These are phyloP conservation scores for Meleagris gallopavo DNA, from an alignment of 2,113 vertebrate species.

Conservation along the genomic window DNA sequence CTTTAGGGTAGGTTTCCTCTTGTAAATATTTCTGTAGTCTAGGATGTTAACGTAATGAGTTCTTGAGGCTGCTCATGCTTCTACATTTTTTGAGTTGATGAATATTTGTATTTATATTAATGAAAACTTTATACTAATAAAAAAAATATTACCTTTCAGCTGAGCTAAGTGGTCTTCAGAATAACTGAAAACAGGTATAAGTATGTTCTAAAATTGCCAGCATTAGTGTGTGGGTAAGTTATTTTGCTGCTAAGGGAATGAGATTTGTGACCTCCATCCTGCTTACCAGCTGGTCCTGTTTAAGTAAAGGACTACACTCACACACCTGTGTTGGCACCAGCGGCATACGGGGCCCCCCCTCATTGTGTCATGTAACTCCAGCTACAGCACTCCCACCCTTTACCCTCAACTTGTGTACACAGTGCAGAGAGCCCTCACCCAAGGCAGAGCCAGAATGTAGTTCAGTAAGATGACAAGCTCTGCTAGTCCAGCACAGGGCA, in stretches of 20 bases:
- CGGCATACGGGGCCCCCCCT: background rate
- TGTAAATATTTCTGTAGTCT: background rate
- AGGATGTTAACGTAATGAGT: background rate
- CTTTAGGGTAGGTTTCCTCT: background rate
- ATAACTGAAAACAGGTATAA: background rate
- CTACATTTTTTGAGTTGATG: background rate
- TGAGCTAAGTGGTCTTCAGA: background rate
- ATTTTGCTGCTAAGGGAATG: background rate
- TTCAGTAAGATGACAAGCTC: background rate
- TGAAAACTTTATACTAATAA: background rate
- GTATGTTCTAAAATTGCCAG: background rate
- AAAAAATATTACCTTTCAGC: background rate
- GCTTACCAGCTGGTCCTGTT: background rate
- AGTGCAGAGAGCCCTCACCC: background rate
- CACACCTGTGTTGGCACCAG: background rate
- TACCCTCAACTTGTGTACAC: rapidly evolving
- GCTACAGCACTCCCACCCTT: rapidly evolving
- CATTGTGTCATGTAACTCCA: too few relatives aligned
- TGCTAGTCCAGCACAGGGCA: background rate
- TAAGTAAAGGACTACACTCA: background rate
- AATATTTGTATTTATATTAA: background rate
- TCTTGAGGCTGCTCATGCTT: background rate
- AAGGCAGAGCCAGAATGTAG: background rate
- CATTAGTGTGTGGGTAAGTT: background rate
- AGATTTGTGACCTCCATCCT: background rate